Evolutionary conservation across 2,888 invertebrate genomes (phyloP).

Genomic region (Xestoiulus laeticollis): DNA sequence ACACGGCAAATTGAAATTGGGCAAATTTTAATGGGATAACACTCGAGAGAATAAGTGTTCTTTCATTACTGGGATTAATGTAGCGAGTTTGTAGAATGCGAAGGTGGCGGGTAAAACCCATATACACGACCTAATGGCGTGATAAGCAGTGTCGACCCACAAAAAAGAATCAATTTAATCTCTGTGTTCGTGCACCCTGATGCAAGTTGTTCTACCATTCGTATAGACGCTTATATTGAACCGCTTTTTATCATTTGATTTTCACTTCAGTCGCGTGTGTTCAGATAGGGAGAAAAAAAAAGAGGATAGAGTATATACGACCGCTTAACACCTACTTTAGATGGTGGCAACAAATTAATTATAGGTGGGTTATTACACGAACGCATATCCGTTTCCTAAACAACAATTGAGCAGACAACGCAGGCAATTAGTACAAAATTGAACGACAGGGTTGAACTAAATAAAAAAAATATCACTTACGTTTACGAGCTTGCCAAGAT

Average conservation of each 20-base stretch:
- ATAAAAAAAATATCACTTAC: too few relatives aligned
- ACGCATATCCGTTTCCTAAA: too few relatives aligned
- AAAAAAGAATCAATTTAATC: slow-evolving; percentile 5
- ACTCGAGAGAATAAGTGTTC: neutral
- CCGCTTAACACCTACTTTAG: neutral
- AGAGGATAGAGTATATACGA: neutral
- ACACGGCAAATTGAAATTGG: neutral
- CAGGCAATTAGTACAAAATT: too few relatives aligned
- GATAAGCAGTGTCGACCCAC: slow-evolving; percentile 4
- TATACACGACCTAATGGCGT: slow-evolving; percentile 3
- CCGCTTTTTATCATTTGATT: neutral
- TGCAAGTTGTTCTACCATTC: neutral
- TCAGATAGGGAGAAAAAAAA: too few relatives aligned
- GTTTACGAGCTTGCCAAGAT: too few relatives aligned
- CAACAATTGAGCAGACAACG: too few relatives aligned
- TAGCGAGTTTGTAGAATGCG: neutral
- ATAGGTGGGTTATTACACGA: neutral
- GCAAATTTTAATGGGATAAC: neutral
- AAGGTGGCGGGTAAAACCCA: neutral
- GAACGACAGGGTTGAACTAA: too few relatives aligned
- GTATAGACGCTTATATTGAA: neutral
- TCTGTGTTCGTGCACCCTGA: slow-evolving; percentile 16
- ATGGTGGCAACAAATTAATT: neutral
- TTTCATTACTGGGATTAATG: neutral
- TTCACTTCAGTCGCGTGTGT: neutral